Evolutionary conservation across 1,140 invertebrate species (phyloP).

Genomic region (Oryctes rhinoceros): DNA sequence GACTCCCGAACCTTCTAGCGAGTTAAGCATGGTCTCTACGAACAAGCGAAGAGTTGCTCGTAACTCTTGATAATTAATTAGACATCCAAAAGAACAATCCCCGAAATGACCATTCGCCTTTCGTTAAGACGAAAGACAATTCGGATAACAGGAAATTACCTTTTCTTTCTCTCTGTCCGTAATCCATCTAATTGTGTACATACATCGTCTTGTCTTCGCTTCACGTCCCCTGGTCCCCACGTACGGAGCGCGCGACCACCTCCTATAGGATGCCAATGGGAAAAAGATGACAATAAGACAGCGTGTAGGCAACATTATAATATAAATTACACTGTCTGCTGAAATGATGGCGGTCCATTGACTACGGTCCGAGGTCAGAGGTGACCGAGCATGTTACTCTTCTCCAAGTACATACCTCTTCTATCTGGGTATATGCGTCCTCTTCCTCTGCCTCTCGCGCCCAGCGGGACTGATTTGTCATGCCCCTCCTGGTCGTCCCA

Average conservation of each 20-base stretch:
- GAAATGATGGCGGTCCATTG: constrained; percentile 56
- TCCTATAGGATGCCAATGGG: constrained; percentile 25
- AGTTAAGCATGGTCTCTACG: too few species aligned
- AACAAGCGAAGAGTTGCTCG: background rate
- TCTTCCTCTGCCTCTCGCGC: constrained; percentile 40
- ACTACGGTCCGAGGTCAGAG: constrained; percentile 53
- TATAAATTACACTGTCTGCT: constrained; percentile 55
- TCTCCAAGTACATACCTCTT: constrained; percentile 15
- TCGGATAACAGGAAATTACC: constrained; percentile 4
- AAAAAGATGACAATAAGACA: constrained; percentile 38
- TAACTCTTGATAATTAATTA: constrained; percentile 13
- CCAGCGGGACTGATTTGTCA: constrained; percentile 54
- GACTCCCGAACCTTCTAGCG: too few species aligned
- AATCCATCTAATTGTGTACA: background rate
- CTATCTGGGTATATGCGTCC: background rate
- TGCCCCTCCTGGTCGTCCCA: constrained; percentile 49
- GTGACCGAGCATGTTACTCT: constrained; percentile 54
- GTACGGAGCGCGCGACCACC: background rate
- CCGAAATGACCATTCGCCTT: background rate
- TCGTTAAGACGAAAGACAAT: background rate
- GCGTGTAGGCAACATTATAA: constrained; percentile 41
- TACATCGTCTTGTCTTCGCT: background rate
- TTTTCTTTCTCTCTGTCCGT: background rate
- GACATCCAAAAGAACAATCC: background rate
- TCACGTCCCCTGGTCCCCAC: background rate